Evolutionary conservation across 1,140 invertebrate genomes (phyloP), one percentile per base, ranked within the genome.

Genomic region (Drosophila athabasca): DNA sequence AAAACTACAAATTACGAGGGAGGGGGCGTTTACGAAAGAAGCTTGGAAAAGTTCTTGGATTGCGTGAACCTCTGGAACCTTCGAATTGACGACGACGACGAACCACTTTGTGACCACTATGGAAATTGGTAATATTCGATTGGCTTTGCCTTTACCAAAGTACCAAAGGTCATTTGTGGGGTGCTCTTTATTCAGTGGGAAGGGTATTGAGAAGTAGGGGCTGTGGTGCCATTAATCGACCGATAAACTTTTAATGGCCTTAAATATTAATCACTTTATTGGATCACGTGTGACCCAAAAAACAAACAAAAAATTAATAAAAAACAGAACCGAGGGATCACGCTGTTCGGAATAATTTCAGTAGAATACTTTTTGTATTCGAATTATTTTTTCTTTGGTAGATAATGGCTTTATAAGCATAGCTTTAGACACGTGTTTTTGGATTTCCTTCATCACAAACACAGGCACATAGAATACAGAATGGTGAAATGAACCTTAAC

Each of bases 51-150:
- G 66, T 55, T 69, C 68, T 68, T 52, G 45, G 62, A 48, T 87
- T 78, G 81, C 81, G 81, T 85, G 82, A 11, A 11, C 13, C 35
- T 39, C 11, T 67, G 71, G 45, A 53, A 65, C 77, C 81, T 87
- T 85, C 60, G 39, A 64, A 68, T 58, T 71, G 62, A 53, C 24
- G 4, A 26, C 64, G 75, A 66, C 24, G 24, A 26, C 64, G 75
- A 66, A 53, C 49, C 73, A 77, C 49, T 61, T 76, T 57, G 55
- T 49, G 62, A 19, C 17, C 17, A 22, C 61, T 73, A 84, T 71
- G 75, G 71, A 76, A 58, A 62, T 69, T 49, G 55, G 41, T 31
- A 17, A 53, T 53, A 19, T 53, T 65, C 24, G 74, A 70, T 58
- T 77, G 71, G 59, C 58, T 57, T 64, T 52, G 45, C 24, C 67